Base-by-base conservation (phyloP, 2,113 vertebrate genomes). In the Suncus etruscus region DNA sequence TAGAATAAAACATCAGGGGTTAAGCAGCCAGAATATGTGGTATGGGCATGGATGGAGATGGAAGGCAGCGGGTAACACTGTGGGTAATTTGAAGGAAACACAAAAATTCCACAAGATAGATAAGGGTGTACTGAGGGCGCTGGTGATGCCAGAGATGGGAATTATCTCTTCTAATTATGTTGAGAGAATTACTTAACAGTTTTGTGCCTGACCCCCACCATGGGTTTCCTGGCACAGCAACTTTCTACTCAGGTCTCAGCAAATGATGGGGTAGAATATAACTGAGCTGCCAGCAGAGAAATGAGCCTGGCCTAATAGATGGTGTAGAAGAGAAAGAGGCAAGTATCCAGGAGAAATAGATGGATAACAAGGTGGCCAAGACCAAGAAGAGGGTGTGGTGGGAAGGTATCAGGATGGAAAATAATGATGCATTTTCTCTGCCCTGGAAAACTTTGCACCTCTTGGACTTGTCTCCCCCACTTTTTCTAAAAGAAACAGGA, bases 21-120 rank as follows among this genome's bases (percentile, higher is more conserved):
- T 27, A 3, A 20, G 8, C 7, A 54, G 45, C 83, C 48, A 27
- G 6, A n/a, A 3, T 11, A 0, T 45, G 27, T 74, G 54, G 12
- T 0, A 0, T 63, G 24, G 27, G 22, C 51, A 12, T 1, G 65
- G 25, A 25, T 66, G 8, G 39, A 69, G 7, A n/a, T 31, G 45
- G 84, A 14, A 70, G 83, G 61, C 32, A 5, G 24, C 31, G 68
- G 50, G 54, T 24, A 11, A 24, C 25, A 27, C 11, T 50, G 29
- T 20, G 25, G 61, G 24, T 15, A 16, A 29, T 29, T 15, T 58
- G 69, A 25, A 84, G 3, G 88, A 66, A 66, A 12, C 39, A 3
- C 25, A 25, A 45, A 15, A 39, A 54, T 31, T 75, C 79, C 39
- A 39, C 39, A 39, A 83, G 16, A 11, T 27, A 45, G 32, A 66